phyloP scores from a whole-genome alignment of 2,113 vertebrate genomes.

The Xyrauchen texanus region DNA sequence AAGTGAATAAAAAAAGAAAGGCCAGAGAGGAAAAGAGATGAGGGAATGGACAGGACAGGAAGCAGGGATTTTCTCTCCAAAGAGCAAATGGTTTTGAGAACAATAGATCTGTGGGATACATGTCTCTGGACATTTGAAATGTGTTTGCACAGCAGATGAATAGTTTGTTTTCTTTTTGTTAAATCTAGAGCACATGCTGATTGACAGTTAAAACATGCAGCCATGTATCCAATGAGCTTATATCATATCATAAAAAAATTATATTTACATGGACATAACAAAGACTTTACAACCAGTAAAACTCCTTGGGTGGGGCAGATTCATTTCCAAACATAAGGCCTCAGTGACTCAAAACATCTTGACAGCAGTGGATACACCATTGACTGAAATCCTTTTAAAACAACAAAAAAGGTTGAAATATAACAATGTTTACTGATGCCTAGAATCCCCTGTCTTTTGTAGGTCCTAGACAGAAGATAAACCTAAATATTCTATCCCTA shows the following conservation, averaged over 20 bases:
- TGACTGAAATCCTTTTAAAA: background rate
- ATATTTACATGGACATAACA: background rate
- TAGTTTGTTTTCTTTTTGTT: background rate
- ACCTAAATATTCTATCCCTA: no score
- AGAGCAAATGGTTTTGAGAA: conserved; percentile 29
- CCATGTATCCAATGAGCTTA: no score
- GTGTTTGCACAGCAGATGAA: background rate
- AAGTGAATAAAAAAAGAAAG: no score
- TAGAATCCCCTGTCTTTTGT: background rate
- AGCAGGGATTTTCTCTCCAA: conserved; percentile 26
- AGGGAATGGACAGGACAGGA: conserved; percentile 44
- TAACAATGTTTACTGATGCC: background rate
- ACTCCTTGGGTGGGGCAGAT: no score
- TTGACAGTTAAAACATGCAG: no score
- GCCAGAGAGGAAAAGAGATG: conserved; percentile 8
- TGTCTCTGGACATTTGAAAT: background rate
- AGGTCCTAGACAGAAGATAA: background rate
- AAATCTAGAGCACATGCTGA: no score
- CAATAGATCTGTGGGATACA: background rate
- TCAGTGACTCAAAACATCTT: background rate
- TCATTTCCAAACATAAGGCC: no score
- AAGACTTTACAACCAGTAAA: no score
- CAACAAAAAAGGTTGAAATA: background rate
- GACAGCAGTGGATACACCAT: background rate
- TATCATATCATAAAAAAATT: no score